A percentile compares a stretch with the other conserved stretches of the same genome.
Evolutionary conservation across 2,113 vertebrate species (phyloP).

Genomic region (Lepus timidus): DNA sequence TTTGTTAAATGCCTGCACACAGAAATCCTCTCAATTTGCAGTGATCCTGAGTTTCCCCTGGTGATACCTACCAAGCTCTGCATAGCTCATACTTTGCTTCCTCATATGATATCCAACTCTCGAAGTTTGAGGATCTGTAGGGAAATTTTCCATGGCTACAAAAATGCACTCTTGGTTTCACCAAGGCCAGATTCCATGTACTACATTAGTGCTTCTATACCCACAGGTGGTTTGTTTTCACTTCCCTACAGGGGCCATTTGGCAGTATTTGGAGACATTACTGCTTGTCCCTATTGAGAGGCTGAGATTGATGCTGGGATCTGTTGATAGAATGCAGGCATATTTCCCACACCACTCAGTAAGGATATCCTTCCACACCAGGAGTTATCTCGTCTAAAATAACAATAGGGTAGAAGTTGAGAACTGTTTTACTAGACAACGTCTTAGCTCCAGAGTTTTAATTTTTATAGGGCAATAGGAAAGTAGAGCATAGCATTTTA

Average conservation of each 20-base stretch:
- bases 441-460: neutral
- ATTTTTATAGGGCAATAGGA: neutral
- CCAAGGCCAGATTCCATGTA: neutral
- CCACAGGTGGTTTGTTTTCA: neutral
- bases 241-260: neutral
- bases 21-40: neutral
- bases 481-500: neutral
- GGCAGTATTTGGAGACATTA: neutral
- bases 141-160: neutral
- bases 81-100: neutral
- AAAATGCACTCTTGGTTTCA: neutral
- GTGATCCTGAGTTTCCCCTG: neutral
- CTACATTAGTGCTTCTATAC: neutral
- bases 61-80: neutral
- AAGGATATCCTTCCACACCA: accelerated
- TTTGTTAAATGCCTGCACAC: neutral
- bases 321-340: neutral
- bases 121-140: neutral
- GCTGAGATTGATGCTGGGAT: accelerated
- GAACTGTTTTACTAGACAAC: neutral
- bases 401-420: neutral
- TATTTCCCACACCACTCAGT: neutral
- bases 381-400: neutral
- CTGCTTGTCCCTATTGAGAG: neutral
- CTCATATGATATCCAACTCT: neutral